A percentile compares a stretch with the other conserved stretches of the same genome.
These are phyloP conservation scores for Vandiemenella viatica DNA, from an alignment of 2,888 invertebrate genomes.

Conservation along the genomic window DNA sequence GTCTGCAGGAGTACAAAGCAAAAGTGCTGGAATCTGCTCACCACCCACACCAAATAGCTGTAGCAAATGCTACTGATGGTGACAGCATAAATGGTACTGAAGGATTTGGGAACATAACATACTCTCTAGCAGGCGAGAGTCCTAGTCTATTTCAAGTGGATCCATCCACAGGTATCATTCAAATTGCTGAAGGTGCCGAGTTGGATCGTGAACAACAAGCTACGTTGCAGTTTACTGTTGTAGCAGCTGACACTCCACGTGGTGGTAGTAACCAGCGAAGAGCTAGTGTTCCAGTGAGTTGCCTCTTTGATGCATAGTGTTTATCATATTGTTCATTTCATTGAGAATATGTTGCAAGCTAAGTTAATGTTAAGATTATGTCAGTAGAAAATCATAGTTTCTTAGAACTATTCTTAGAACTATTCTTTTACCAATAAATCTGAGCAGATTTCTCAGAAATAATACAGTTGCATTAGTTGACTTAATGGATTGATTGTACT, in stretches of 20 bases:
- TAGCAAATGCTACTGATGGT: slow-evolving; percentile 53
- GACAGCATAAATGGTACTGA: slow-evolving; percentile 43
- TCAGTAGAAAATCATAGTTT: too few relatives aligned
- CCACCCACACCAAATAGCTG: slow-evolving; percentile 48
- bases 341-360: too few relatives aligned
- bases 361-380: too few relatives aligned
- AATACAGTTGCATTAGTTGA: background rate
- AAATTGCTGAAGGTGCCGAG: slow-evolving; percentile 46
- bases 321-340: too few relatives aligned
- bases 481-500: too few relatives aligned
- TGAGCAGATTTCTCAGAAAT: too few relatives aligned
- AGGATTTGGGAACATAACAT: slow-evolving; percentile 54
- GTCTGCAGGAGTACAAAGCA: slow-evolving; percentile 54
- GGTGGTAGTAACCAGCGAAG: slow-evolving; percentile 53
- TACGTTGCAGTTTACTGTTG: slow-evolving; percentile 49
- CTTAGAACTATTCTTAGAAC: background rate
- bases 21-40: slow-evolving; percentile 53
- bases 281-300: slow-evolving; percentile 37
- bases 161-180: slow-evolving; percentile 48
- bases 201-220: slow-evolving; percentile 60
- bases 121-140: slow-evolving; percentile 56
- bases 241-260: slow-evolving; percentile 58
- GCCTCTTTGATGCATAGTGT: too few relatives aligned
- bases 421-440: background rate
- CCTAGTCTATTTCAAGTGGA: slow-evolving; percentile 58